Base-by-base conservation (phyloP, 1,140 invertebrate genomes). In the Akabosia matsudoensis region DNA sequence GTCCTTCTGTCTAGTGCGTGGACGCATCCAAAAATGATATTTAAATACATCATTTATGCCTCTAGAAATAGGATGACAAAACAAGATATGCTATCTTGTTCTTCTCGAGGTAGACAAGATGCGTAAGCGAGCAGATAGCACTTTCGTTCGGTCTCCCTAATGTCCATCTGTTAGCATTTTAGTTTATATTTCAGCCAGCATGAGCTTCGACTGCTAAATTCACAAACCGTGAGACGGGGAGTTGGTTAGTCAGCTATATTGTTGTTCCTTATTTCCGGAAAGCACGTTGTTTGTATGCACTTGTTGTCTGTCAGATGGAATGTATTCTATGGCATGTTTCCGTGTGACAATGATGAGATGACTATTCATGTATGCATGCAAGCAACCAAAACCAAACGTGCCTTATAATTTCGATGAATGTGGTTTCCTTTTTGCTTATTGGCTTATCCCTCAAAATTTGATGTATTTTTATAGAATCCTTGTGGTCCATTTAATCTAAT, bases 401-500 rank as follows among this genome's bases (percentile, higher is more conserved):
- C 3, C 28, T 2, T 67, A 31, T 28, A 7, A 67, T 67, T 7
- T 16, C 61, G 37, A 45, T 45, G 18, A 10, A 18, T 45, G 37
- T 45, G 37, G 37, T 45, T 45, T 45, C n/a, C n/a, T n/a, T n/a
- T n/a, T n/a, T n/a, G n/a, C n/a, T n/a, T n/a, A n/a, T n/a, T n/a
- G n/a, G n/a, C n/a, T n/a, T n/a, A n/a, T n/a, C n/a, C n/a, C n/a
- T n/a, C n/a, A n/a, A n/a, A n/a, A n/a, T n/a, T n/a, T n/a, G n/a
- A n/a, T n/a, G n/a, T n/a, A n/a, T 10, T 45, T 10, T 10, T 10
- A 45, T 18, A 18, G 37, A 45, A 45, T 7, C 37, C 18, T 45
- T 45, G 18, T 45, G 18, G 7, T 56, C 54, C 54, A 56, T 56
- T 30, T 67, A 67, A 67, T 67, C 61, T 61, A 61, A 61, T 61